Percentiles rank a stretch among this genome's conserved stretches.
These are phyloP conservation scores for Sialis lutaria DNA, from an alignment of 2,888 invertebrate genomes.

Conservation along the genomic window DNA sequence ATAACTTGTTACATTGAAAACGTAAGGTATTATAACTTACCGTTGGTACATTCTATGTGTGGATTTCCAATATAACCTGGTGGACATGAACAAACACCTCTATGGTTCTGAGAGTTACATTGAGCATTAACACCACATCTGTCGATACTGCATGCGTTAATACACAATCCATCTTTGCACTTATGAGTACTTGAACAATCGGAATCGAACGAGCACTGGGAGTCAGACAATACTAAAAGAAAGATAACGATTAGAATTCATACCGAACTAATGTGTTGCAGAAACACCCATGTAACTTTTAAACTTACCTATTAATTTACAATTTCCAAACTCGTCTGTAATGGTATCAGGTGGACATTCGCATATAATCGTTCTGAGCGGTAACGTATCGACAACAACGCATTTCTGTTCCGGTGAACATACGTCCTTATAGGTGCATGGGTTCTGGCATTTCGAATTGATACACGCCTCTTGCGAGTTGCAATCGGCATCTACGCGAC, in stretches of 20 bases:
- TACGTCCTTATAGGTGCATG: conserved; percentile 51
- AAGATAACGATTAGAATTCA: neutral
- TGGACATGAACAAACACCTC: conserved; percentile 62
- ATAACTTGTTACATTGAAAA: neutral
- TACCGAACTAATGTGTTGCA: neutral
- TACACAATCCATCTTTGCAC: conserved; percentile 58
- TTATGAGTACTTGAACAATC: conserved; percentile 61
- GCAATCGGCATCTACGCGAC: conserved; percentile 61
- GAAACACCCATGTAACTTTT: neutral
- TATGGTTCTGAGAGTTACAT: conserved; percentile 58
- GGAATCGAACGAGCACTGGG: conserved; percentile 50
- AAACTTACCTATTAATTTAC: conserved; percentile 24
- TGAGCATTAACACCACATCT: conserved; percentile 70
- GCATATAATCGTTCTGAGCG: conserved; percentile 71
- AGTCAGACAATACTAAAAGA: too few species aligned
- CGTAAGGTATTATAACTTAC: neutral
- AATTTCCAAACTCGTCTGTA: conserved; percentile 53
- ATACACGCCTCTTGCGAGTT: conserved; percentile 58
- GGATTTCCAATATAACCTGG: conserved; percentile 63
- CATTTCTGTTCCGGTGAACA: conserved; percentile 67
- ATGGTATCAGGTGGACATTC: conserved; percentile 70
- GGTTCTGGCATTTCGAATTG: conserved; percentile 56
- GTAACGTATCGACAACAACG: conserved; percentile 57
- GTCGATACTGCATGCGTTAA: conserved; percentile 61
- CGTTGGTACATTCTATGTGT: conserved; percentile 51